phyloP scores from a whole-genome alignment of 1,140 invertebrate genomes.

The Paralvinella palmiformis region DNA sequence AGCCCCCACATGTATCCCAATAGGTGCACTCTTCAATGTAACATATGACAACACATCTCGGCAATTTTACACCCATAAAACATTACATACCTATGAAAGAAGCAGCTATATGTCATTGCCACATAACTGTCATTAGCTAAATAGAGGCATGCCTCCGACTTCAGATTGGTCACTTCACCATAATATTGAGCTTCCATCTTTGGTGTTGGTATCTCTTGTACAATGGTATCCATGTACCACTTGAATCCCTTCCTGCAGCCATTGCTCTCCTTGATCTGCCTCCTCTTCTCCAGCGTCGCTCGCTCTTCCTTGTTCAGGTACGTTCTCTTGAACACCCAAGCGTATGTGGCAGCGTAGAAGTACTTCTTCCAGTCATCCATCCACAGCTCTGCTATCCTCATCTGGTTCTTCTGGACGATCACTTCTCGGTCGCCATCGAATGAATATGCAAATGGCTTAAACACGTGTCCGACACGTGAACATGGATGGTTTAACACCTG shows the following conservation, averaged over 20 bases:
- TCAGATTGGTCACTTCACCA: conserved; percentile 21
- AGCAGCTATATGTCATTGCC: conserved; percentile 17
- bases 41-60: too few relatives aligned
- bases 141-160: conserved; percentile 18
- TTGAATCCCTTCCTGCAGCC: conserved; percentile 14
- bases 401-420: conserved; percentile 48
- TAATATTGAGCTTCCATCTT: conserved; percentile 15
- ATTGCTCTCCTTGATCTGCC: conserved; percentile 14
- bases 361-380: conserved; percentile 89
- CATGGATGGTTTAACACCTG: conserved; percentile 88
- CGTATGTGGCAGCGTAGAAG: conserved; percentile 27
- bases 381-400: conserved; percentile 55
- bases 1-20: too few relatives aligned
- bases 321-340: conserved; percentile 17
- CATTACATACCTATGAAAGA: conserved; percentile 21
- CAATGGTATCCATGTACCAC: conserved; percentile 21
- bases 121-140: conserved; percentile 14
- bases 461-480: conserved; percentile 94
- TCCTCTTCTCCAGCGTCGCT: conserved; percentile 11
- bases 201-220: conserved; percentile 20
- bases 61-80: too few relatives aligned
- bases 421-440: conserved; percentile 29
- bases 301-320: conserved; percentile 9
- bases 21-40: too few relatives aligned
- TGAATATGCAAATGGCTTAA: conserved; percentile 55